Percentiles rank a stretch among this genome's conserved stretches.
Conservation (phyloP, 1,140 invertebrate species). For the Heliconius hermathena region DNA sequence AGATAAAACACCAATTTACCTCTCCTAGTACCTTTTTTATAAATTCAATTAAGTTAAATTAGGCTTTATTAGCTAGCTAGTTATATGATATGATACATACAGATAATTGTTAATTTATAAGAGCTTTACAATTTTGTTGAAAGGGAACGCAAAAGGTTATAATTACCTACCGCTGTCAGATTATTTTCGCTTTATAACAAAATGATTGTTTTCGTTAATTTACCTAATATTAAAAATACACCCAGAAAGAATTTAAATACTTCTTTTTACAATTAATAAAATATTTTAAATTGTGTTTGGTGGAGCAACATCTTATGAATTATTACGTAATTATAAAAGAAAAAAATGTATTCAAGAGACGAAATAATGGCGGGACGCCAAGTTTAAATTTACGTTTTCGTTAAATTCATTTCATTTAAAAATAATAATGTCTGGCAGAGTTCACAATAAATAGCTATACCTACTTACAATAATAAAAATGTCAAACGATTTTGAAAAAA, state of each 20-base stretch:
- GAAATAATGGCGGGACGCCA: slow-evolving; percentile 21
- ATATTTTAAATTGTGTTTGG: no score
- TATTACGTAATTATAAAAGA: not conserved
- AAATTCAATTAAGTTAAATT: slow-evolving; percentile 34
- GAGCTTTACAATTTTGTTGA: not conserved
- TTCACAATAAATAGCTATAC: not conserved
- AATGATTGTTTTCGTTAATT: no score
- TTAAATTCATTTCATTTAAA: slow-evolving; percentile 6
- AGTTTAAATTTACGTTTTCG: not conserved
- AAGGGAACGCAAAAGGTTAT: not conserved
- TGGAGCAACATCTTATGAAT: not conserved
- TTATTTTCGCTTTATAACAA: not conserved
- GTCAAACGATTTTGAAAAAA: not conserved
- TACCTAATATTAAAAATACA: no score
- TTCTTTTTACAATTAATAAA: no score
- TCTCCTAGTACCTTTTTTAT: slow-evolving; percentile 34
- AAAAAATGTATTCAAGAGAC: not conserved
- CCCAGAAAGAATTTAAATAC: no score
- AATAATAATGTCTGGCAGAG: slow-evolving; percentile 2
- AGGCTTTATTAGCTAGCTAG: slow-evolving; percentile 25
- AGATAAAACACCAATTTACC: slow-evolving; percentile 49
- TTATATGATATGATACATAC: slow-evolving; percentile 10
- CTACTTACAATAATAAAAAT: not conserved
- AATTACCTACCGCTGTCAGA: not conserved
- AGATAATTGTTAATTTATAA: not conserved